phyloP scores from a whole-genome alignment of 2,113 vertebrate genomes.

The Takifugu flavidus region DNA sequence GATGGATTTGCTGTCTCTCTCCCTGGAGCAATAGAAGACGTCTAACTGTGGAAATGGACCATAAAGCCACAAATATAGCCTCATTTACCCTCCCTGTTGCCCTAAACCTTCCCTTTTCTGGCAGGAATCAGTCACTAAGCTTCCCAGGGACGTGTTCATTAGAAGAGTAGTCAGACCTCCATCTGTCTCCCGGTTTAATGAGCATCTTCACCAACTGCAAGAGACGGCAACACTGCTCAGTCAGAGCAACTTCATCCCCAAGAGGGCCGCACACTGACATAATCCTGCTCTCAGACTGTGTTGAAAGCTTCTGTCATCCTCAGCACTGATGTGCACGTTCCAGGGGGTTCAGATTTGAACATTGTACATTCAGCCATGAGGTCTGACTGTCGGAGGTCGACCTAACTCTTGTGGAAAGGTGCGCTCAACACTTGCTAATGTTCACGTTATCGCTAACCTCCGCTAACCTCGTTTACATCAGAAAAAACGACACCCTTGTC shows the following conservation, averaged over 20 bases:
- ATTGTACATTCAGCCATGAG: no score
- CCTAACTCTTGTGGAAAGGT: no score
- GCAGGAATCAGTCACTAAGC: constrained; percentile 42
- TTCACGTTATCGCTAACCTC: no score
- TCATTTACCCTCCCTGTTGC: not conserved
- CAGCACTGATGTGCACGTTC: no score
- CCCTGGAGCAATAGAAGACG: constrained; percentile 7
- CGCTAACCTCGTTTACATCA: no score
- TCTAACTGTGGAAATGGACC: constrained; percentile 7
- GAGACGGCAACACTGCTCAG: constrained; percentile 15
- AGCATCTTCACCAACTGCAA: constrained; percentile 36
- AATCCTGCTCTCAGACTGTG: no score
- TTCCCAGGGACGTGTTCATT: constrained; percentile 54
- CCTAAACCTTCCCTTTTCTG: constrained; percentile 3
- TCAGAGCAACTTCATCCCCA: constrained; percentile 1
- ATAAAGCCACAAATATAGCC: constrained; percentile 16
- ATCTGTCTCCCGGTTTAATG: constrained; percentile 60
- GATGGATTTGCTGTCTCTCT: constrained; percentile 5
- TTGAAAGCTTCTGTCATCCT: no score
- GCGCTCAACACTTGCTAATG: no score
- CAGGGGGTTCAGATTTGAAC: no score
- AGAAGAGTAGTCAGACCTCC: constrained; percentile 39
- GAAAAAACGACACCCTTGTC: no score
- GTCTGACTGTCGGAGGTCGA: no score
- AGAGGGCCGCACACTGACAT: not conserved